Evolutionary conservation across 37 sponge, comb jelly and placozoan genomes (phyloP).

Genomic region (Axinella damicornis): DNA sequence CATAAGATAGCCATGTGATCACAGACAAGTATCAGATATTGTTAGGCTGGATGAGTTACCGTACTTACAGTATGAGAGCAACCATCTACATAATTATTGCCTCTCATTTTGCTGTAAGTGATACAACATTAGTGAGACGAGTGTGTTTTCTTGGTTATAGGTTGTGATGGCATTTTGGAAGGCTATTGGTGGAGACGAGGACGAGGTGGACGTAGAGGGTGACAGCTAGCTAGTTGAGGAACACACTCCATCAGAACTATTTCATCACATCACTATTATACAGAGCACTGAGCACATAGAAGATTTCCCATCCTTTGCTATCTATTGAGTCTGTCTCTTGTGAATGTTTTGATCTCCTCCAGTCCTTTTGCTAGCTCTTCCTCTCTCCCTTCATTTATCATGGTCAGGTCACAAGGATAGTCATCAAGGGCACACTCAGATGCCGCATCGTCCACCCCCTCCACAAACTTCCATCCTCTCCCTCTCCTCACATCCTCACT

Average conservation of each 20-base stretch:
- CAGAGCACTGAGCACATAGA: no score
- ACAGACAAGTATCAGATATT: no score
- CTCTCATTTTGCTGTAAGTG: no score
- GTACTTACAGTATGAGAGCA: no score
- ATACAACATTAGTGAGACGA: no score
- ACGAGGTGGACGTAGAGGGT: slow-evolving; percentile 13
- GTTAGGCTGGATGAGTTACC: no score
- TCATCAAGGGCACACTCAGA: slow-evolving; percentile 95
- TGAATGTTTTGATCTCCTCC: neutral
- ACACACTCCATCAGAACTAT: neutral
- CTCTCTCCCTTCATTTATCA: slow-evolving; percentile 73
- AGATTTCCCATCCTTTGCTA: no score
- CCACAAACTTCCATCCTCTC: slow-evolving; percentile 87
- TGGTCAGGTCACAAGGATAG: slow-evolving; percentile 61
- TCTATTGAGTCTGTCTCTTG: neutral
- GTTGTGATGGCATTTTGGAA: slow-evolving; percentile 88
- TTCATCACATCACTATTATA: neutral
- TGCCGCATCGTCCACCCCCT: slow-evolving; percentile 85
- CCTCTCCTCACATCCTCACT: slow-evolving; percentile 55
- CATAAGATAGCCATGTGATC: no score
- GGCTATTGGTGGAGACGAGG: slow-evolving; percentile 80
- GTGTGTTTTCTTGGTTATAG: slow-evolving; percentile 22
- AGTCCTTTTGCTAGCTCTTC: neutral
- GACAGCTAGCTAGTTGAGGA: no score
- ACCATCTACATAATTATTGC: no score